Evolutionary conservation across 1,140 invertebrate genomes (phyloP).

Genomic region (Pectinophora gossypiella): DNA sequence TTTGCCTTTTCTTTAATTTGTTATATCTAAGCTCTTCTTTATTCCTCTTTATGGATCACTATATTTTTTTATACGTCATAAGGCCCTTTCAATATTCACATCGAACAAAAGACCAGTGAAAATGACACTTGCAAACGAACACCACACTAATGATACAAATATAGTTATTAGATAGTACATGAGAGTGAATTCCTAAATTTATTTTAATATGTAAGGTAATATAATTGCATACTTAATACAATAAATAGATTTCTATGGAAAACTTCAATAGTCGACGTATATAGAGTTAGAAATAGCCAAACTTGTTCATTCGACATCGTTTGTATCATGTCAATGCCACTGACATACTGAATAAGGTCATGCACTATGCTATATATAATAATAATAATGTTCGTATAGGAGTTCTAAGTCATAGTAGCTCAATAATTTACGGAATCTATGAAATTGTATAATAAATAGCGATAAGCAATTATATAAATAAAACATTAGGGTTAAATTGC

Average conservation of each 20-base stretch:
- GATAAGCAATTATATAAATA: slow-evolving; percentile 42
- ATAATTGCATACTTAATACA: slow-evolving; percentile 35
- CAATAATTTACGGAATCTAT: slow-evolving; percentile 58
- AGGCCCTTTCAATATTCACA: slow-evolving; percentile 35
- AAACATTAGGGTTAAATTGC: slow-evolving; percentile 21
- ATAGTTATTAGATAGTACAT: slow-evolving; percentile 52
- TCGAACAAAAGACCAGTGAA: slow-evolving; percentile 42
- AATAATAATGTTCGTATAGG: slow-evolving; percentile 24
- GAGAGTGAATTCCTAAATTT: slow-evolving; percentile 59
- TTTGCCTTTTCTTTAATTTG: too few species aligned
- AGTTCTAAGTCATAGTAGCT: slow-evolving; percentile 55
- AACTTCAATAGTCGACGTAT: slow-evolving; percentile 35
- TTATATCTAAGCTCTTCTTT: too few species aligned
- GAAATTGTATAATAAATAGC: slow-evolving; percentile 46
- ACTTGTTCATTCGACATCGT: slow-evolving; percentile 24
- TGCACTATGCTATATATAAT: slow-evolving; percentile 51
- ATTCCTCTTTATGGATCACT: too few species aligned
- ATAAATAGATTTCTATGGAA: slow-evolving; percentile 51
- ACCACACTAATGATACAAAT: slow-evolving; percentile 62
- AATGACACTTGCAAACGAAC: slow-evolving; percentile 61
- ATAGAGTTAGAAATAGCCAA: slow-evolving; percentile 27
- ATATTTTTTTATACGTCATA: too few species aligned
- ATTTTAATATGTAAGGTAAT: slow-evolving; percentile 58
- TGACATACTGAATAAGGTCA: slow-evolving; percentile 35
- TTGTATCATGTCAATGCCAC: slow-evolving; percentile 37